phyloP scores from a whole-genome alignment of 2,888 invertebrate genomes.

The Agriopis aurantiaria region DNA sequence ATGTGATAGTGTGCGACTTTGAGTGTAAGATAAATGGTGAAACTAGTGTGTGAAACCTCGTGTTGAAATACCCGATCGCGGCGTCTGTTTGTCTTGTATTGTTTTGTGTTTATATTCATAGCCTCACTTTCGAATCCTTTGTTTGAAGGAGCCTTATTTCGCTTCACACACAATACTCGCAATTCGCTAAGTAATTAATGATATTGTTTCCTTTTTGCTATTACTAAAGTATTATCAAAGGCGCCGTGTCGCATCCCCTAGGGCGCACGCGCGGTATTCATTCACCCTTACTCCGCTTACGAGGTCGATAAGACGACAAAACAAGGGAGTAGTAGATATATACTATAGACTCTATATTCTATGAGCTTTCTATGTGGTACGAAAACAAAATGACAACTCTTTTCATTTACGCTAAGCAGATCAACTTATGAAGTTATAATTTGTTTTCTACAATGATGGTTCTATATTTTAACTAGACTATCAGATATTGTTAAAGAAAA shows the following conservation, averaged over 20 bases:
- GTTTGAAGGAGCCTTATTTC: not conserved
- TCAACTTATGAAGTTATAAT: too few relatives aligned
- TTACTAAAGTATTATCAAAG: not conserved
- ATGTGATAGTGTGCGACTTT: slow-evolving; percentile 29
- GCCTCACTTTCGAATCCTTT: slow-evolving; percentile 16
- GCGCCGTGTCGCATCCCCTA: slow-evolving; percentile 36
- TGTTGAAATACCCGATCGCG: slow-evolving; percentile 2
- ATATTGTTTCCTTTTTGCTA: not conserved
- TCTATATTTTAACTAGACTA: too few relatives aligned
- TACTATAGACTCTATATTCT: not conserved
- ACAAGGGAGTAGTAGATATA: slow-evolving; percentile 26
- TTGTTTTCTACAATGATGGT: not conserved
- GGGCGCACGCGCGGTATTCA: slow-evolving; percentile 44
- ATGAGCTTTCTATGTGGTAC: not conserved
- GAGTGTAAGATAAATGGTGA: slow-evolving; percentile 3
- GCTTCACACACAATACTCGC: not conserved
- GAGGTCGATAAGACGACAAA: slow-evolving; percentile 43
- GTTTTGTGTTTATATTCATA: slow-evolving; percentile 22
- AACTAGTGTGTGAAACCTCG: slow-evolving; percentile 1
- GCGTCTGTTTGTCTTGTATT: slow-evolving; percentile 30
- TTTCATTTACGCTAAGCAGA: not conserved
- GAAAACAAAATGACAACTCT: not conserved
- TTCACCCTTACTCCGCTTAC: slow-evolving; percentile 42
- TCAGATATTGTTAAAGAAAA: too few relatives aligned
- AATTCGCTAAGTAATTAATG: not conserved